A percentile compares a stretch with the other conserved stretches of the same genome.
Evolutionary conservation across 2,797 vertebrate genomes (phyloP).

Genomic region (Clarias fuscus): DNA sequence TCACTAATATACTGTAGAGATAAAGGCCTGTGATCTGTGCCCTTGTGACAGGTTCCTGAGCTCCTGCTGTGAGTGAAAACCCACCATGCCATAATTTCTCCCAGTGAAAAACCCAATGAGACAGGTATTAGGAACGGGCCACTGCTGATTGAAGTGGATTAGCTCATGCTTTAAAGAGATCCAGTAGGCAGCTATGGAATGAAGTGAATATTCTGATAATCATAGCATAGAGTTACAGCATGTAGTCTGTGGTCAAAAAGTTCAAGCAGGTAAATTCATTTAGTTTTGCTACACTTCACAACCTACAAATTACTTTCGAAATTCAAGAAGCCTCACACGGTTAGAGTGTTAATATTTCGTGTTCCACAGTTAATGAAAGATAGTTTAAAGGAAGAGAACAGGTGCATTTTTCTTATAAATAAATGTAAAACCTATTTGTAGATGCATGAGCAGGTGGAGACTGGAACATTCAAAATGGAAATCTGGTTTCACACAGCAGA

Average conservation of each 20-base stretch:
- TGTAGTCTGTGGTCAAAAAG: conserved; percentile 5
- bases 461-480: conserved; percentile 15
- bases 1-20: conserved; percentile 38
- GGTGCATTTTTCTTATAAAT: conserved; percentile 13
- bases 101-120: conserved; percentile 41
- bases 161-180: conserved; percentile 32
- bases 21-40: conserved; percentile 20
- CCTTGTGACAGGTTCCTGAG: conserved; percentile 35
- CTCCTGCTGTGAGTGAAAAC: conserved; percentile 29
- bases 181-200: conserved; percentile 12
- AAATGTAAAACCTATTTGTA: conserved; percentile 12
- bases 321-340: neutral
- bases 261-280: conserved; percentile 4
- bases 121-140: conserved; percentile 48
- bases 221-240: neutral
- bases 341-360: neutral
- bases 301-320: neutral
- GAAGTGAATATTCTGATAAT: conserved; percentile 32
- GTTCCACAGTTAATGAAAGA: neutral
- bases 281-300: neutral
- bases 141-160: conserved; percentile 43
- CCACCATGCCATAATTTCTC: conserved; percentile 10
- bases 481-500: conserved; percentile 36
- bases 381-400: neutral
- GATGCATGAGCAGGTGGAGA: conserved; percentile 4